phyloP scores from a whole-genome alignment of 1,140 invertebrate genomes.

The Bombyx mandarina region DNA sequence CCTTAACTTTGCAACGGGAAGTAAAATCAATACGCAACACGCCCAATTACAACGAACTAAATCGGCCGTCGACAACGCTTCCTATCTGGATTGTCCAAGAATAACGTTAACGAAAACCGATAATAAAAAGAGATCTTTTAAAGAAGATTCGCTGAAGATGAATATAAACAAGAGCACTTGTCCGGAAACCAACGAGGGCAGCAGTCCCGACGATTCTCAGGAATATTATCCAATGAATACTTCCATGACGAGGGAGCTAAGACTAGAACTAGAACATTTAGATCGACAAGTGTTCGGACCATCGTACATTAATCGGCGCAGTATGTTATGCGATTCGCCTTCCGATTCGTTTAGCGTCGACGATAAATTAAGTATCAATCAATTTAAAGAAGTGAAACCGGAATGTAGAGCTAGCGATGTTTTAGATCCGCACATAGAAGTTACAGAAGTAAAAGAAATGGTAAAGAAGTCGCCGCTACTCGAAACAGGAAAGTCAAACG shows the following conservation, averaged over 20 bases:
- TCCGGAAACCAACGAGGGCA: conserved; percentile 70
- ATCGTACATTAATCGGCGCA: conserved; percentile 52
- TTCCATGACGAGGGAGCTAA: conserved; percentile 85
- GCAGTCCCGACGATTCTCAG: conserved; percentile 82
- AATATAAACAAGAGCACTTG: conserved; percentile 30
- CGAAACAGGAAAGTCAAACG: conserved; percentile 51
- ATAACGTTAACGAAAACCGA: conserved; percentile 50
- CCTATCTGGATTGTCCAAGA: conserved; percentile 41
- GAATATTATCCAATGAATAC: conserved; percentile 91
- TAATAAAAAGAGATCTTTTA: conserved; percentile 26
- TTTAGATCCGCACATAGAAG: conserved; percentile 28
- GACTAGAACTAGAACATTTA: conserved; percentile 84
- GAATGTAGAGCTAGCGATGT: conserved; percentile 17
- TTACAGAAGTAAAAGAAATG: conserved; percentile 28
- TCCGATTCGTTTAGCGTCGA: conserved; percentile 58
- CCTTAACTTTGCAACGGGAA: conserved; percentile 80
- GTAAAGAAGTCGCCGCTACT: conserved; percentile 48
- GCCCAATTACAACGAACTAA: conserved; percentile 47
- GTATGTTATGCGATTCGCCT: conserved; percentile 51
- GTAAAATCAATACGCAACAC: conserved; percentile 67
- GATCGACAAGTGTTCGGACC: conserved; percentile 83
- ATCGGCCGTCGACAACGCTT: conserved; percentile 35
- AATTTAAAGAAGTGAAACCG: conserved; percentile 35
- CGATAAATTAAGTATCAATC: conserved; percentile 49
- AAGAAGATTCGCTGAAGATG: conserved; percentile 2